These are phyloP conservation scores for Venturia canescens DNA, from an alignment of 1,140 invertebrate species.

Conservation along the genomic window DNA sequence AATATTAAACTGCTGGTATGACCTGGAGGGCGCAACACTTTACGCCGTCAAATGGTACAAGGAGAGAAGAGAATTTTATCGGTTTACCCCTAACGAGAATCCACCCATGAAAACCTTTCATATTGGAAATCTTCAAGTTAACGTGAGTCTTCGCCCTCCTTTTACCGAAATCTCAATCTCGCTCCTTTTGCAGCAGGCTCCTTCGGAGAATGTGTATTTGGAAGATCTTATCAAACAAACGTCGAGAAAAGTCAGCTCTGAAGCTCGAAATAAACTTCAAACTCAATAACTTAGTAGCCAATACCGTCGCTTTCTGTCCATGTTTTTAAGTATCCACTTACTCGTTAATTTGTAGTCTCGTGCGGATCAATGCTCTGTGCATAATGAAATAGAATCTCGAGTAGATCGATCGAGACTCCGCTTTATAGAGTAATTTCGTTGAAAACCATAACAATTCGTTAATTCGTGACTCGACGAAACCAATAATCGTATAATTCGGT, in stretches of 20 bases:
- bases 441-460: too few species aligned
- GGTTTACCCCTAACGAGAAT: constrained; percentile 78
- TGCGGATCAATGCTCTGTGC: too few species aligned
- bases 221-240: neutral
- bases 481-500: too few species aligned
- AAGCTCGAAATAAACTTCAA: neutral
- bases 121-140: constrained; percentile 78
- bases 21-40: constrained; percentile 85
- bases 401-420: too few species aligned
- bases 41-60: constrained; percentile 93
- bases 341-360: too few species aligned
- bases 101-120: constrained; percentile 79
- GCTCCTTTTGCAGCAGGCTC: neutral
- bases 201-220: too few species aligned
- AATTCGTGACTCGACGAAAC: too few species aligned
- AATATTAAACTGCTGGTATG: constrained; percentile 86
- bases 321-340: too few species aligned
- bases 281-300: too few species aligned
- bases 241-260: neutral
- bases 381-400: too few species aligned
- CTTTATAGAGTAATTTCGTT: too few species aligned
- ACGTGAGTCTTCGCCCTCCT: constrained; percentile 75
- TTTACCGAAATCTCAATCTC: neutral
- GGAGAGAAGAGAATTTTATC: constrained; percentile 82
- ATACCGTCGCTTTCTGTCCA: too few species aligned